phyloP scores from a whole-genome alignment of 2,797 vertebrate species.

The Rhinella marina region DNA sequence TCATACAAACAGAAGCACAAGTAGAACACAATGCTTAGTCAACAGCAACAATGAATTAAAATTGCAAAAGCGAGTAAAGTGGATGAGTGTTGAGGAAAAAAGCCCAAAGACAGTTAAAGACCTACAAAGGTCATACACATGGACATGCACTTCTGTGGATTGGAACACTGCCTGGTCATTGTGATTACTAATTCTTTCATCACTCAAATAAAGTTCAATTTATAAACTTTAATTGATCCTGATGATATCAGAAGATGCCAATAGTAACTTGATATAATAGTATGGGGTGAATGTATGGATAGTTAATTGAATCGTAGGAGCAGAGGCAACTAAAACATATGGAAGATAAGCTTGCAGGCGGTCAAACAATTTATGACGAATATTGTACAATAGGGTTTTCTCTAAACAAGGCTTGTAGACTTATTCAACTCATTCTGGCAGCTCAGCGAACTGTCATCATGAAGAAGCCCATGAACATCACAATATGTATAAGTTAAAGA shows the following conservation, averaged over 20 bases:
- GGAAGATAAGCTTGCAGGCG: too few species aligned
- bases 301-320: too few species aligned
- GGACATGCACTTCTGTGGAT: not conserved
- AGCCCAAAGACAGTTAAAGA: not conserved
- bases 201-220: not conserved
- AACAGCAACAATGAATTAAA: not conserved
- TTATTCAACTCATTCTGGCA: not conserved
- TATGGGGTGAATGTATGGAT: not conserved
- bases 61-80: not conserved
- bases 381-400: not conserved
- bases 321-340: too few species aligned
- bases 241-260: not conserved
- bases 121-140: not conserved
- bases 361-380: not conserved
- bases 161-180: not conserved
- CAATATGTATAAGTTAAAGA: not conserved
- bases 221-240: not conserved
- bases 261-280: not conserved
- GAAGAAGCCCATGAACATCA: not conserved
- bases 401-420: not conserved
- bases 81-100: not conserved
- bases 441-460: not conserved
- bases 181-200: not conserved
- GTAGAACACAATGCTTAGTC: not conserved
- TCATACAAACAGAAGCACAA: not conserved